Base-by-base conservation (phyloP, 2,888 invertebrate genomes). In the Caenorhabditis sinica region DNA sequence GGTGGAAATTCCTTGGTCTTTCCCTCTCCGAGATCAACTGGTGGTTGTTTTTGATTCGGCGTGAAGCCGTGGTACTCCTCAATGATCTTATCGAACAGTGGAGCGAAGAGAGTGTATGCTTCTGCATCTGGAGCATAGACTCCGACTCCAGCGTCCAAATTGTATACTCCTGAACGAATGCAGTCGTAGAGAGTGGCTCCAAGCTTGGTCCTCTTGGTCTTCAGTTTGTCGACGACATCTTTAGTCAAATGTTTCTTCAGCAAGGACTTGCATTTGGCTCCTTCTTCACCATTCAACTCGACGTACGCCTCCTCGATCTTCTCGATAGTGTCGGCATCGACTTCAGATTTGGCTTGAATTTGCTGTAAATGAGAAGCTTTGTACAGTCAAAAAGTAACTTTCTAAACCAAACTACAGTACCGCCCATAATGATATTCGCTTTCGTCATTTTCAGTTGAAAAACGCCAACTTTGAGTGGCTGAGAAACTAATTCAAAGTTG, bases 111-210 rank as follows among this genome's bases (percentile, higher is more conserved):
- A 91, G 95, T 95, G 95, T 98, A 98, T 74, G 97, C 94, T 94
- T 98, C 97, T 86, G 97, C 97, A 94, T 98, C 98, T 83, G 97
- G 97, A 82, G 98, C 98, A 93, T 97, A 98, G 94, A 98, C 96
- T 93, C 97, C 97, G 86, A 97, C 96, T 92, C 97, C 97, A 88
- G 97, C 97, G 94, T 98, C 97, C 93, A 96, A 95, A 94, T 98
- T 97, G 94, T 96, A 96, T 93, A 97, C 94, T 93, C 96, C 98
- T 91, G 97, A 97, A 94, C 97, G 97, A 93, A 97, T 96, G 93
- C 96, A 96, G 94, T 97, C 97, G 93, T 97, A 95, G 85, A 97
- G 95, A 82, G 96, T 96, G 82, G 97, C 97, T 90, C 96, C 96
- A 93, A 97, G 96, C 88, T 95, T 95, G 80, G 97, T 97, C 94